Conservation (phyloP, 2,113 vertebrate species). For the Balaeniceps rex region DNA sequence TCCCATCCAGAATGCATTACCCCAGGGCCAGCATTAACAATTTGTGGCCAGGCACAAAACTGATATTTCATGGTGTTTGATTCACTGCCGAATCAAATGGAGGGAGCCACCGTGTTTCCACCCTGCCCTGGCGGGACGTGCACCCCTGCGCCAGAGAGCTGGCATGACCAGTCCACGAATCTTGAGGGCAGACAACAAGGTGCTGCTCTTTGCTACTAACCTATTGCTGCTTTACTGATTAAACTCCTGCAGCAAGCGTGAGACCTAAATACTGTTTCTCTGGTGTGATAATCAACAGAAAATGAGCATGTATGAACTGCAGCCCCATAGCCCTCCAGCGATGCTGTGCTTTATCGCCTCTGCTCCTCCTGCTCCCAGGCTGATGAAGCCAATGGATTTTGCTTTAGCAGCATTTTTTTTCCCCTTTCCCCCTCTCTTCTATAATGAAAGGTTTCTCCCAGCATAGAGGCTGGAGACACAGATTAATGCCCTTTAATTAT, state of each 20-base stretch:
- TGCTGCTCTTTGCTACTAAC: background rate
- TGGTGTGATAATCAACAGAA: background rate
- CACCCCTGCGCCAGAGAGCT: background rate
- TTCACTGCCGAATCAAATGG: background rate
- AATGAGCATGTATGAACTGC: rapidly evolving
- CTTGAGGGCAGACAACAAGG: background rate
- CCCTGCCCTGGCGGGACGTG: background rate
- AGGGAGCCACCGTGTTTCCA: background rate
- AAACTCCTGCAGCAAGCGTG: background rate
- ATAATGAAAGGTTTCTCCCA: background rate
- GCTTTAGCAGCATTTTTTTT: background rate
- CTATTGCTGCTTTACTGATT: background rate
- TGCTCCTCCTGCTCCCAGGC: background rate
- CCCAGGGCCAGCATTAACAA: background rate
- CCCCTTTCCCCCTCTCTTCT: background rate
- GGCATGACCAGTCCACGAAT: background rate
- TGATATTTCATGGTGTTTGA: background rate
- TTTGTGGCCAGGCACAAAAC: no score
- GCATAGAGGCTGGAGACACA: background rate
- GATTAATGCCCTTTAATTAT: background rate
- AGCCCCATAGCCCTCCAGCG: background rate
- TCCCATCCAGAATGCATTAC: background rate
- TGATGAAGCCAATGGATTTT: background rate
- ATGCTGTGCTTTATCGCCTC: background rate
- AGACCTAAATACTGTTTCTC: background rate